phyloP scores from a whole-genome alignment of 2,888 invertebrate species.

The Andrena hattorfiana region DNA sequence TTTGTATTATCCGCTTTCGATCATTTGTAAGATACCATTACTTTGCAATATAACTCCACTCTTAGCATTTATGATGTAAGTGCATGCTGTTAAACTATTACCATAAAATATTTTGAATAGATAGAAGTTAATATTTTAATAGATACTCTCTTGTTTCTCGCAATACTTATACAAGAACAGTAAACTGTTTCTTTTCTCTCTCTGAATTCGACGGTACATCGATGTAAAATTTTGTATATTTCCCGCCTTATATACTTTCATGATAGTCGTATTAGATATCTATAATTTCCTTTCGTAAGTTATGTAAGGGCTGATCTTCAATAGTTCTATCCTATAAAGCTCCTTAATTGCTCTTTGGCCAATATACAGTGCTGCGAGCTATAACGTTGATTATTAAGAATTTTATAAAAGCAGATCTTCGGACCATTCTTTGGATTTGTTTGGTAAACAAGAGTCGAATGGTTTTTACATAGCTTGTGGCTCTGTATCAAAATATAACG shows the following conservation, averaged over 20 bases:
- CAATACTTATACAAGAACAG: constrained; percentile 26
- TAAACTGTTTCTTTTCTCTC: constrained; percentile 29
- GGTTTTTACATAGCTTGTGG: constrained; percentile 66
- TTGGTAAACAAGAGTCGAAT: constrained; percentile 5
- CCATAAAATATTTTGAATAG: constrained; percentile 40
- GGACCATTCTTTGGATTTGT: constrained; percentile 14
- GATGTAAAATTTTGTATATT: constrained; percentile 50
- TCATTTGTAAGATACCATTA: constrained; percentile 56
- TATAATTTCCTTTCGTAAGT: constrained; percentile 39
- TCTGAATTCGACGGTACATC: constrained; percentile 36
- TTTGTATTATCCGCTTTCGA: constrained; percentile 39
- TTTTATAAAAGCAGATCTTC: constrained; percentile 12
- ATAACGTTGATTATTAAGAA: constrained; percentile 44
- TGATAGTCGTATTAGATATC: constrained; percentile 29
- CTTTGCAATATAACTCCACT: constrained; percentile 51
- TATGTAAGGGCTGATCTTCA: constrained; percentile 40
- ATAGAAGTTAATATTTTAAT: constrained; percentile 54
- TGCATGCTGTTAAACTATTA: constrained; percentile 45
- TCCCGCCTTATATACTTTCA: constrained; percentile 39
- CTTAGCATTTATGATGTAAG: constrained; percentile 63
- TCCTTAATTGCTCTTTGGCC: constrained; percentile 70
- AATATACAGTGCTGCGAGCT: constrained; percentile 71
- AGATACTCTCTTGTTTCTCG: constrained; percentile 37
- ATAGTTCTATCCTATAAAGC: constrained; percentile 48
- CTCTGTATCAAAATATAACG: constrained; percentile 62